A percentile compares a stretch with the other conserved stretches of the same genome.
Conservation (phyloP, 2,113 vertebrate genomes). For the Romanogobio albipinnatus region DNA sequence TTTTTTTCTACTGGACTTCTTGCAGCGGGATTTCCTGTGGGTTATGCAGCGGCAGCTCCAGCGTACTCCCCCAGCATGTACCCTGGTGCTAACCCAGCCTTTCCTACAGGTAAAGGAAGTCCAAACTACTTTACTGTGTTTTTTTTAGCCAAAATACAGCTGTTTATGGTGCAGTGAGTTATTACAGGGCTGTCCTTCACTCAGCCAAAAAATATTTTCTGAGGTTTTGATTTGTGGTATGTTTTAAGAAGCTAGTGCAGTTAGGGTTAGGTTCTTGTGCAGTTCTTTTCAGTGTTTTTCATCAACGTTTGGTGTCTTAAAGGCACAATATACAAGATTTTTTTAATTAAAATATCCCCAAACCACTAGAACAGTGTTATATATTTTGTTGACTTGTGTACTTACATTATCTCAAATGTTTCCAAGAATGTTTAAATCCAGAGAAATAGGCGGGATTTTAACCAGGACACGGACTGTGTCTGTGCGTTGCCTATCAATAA, state of each 20-base stretch:
- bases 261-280: no score
- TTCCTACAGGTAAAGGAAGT: slow-evolving; percentile 82
- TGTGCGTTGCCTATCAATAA: no score
- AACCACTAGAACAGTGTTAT: no score
- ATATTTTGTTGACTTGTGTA: no score
- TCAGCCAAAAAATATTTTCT: background rate
- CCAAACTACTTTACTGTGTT: background rate
- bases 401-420: no score
- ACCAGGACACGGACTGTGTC: no score
- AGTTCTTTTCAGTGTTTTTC: background rate
- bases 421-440: no score
- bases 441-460: no score
- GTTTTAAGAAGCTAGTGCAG: background rate
- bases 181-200: background rate
- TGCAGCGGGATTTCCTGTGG: slow-evolving; percentile 91
- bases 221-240: background rate
- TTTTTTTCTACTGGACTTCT: slow-evolving; percentile 18
- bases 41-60: slow-evolving; percentile 91
- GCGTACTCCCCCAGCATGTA: slow-evolving; percentile 91
- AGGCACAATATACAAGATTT: no score
- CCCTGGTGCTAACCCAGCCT: slow-evolving; percentile 90
- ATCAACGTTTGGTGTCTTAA: background rate
- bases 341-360: no score
- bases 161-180: background rate
- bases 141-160: background rate